Percentiles rank a stretch among this genome's conserved stretches.
phyloP scores from a whole-genome alignment of 2,888 invertebrate genomes.

The Metallyticus violacea region DNA sequence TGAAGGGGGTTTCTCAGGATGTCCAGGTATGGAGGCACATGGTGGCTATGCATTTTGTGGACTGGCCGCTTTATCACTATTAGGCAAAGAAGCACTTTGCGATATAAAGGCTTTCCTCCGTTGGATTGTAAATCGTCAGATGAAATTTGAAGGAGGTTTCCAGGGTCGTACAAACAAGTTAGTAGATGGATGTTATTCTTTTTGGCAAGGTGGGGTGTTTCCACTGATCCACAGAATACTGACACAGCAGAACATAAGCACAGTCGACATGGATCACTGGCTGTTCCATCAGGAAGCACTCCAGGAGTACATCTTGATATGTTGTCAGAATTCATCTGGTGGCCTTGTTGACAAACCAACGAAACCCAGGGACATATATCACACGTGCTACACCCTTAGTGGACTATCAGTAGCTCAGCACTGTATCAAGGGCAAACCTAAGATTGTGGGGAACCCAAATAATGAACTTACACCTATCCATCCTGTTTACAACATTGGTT shows the following conservation, averaged over 20 bases:
- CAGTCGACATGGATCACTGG: slow-evolving; percentile 54
- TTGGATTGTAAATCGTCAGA: slow-evolving; percentile 90
- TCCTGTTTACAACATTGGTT: slow-evolving; percentile 79
- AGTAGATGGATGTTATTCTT: slow-evolving; percentile 98
- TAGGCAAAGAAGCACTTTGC: slow-evolving; percentile 72
- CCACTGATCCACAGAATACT: slow-evolving; percentile 80
- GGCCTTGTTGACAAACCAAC: slow-evolving; percentile 96
- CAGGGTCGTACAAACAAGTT: slow-evolving; percentile 97
- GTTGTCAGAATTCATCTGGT: slow-evolving; percentile 84
- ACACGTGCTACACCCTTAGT: slow-evolving; percentile 94
- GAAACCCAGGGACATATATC: slow-evolving; percentile 89
- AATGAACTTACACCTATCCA: slow-evolving; percentile 62
- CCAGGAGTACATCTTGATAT: slow-evolving; percentile 91
- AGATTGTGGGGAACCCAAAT: slow-evolving; percentile 67
- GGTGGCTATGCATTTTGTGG: slow-evolving; percentile 99
- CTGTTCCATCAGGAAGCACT: slow-evolving; percentile 83
- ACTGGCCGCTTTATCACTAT: slow-evolving; percentile 80
- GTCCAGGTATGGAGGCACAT: slow-evolving; percentile 94
- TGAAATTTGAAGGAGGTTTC: slow-evolving; percentile 94
- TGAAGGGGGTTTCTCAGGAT: slow-evolving; percentile 97
- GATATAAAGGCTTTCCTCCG: slow-evolving; percentile 73
- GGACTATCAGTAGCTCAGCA: slow-evolving; percentile 93
- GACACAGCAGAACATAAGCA: slow-evolving; percentile 46
- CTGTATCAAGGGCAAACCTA: slow-evolving; percentile 37
- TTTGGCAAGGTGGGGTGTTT: slow-evolving; percentile 96